A percentile compares a stretch with the other conserved stretches of the same genome.
phyloP scores from a whole-genome alignment of 1,140 invertebrate species.

The Eriocheir sinensis region DNA sequence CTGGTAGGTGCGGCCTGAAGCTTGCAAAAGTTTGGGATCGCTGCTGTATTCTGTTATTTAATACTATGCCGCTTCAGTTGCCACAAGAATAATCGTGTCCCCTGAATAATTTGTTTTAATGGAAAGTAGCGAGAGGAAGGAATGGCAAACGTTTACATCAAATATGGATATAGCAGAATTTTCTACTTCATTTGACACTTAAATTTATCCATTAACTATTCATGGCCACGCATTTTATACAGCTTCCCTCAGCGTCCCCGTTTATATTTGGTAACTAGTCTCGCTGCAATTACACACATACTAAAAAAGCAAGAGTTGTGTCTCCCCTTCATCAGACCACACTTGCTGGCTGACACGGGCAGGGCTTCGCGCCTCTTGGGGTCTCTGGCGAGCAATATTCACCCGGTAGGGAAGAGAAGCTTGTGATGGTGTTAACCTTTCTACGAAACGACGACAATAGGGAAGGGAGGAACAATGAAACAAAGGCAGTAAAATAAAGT shows the following conservation, averaged over 20 bases:
- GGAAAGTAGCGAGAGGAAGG: background rate
- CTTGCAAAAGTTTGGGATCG: too few relatives aligned
- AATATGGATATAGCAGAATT: background rate
- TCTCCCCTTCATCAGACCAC: background rate
- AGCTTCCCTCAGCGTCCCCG: background rate
- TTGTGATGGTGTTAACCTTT: background rate
- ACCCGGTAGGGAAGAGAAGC: background rate
- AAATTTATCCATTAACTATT: background rate
- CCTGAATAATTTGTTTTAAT: background rate
- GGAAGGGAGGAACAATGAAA: too few relatives aligned
- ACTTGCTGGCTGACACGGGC: background rate
- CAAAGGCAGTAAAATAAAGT: too few relatives aligned
- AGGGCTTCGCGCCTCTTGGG: background rate
- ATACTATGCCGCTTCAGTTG: too few relatives aligned
- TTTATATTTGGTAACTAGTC: background rate
- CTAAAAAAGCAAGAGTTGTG: background rate
- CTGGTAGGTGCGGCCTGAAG: too few relatives aligned
- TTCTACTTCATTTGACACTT: background rate
- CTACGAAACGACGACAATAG: background rate
- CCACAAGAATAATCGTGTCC: background rate
- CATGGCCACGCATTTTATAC: background rate
- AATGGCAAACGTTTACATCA: background rate
- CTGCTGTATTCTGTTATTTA: too few relatives aligned
- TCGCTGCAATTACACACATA: too few relatives aligned
- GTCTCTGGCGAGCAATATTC: background rate